Conservation (phyloP, 1,140 invertebrate species). For the Diabrotica undecimpunctata region DNA sequence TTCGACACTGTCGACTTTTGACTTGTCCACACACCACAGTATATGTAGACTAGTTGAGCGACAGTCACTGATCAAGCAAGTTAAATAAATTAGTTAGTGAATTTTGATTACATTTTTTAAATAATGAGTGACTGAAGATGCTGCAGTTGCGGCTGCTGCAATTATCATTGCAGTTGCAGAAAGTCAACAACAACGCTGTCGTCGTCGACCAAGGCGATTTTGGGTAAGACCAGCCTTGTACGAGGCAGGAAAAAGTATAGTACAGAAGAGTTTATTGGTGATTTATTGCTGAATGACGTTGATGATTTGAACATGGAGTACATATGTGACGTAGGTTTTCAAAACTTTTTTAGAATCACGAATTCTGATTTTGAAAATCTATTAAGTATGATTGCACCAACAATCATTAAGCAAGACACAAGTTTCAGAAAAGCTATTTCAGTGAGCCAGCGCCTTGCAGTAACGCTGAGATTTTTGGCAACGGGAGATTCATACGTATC, state of each 20-base stretch:
- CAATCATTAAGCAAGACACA: slow-evolving; percentile 37
- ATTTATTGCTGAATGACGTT: no score
- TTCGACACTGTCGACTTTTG: no score
- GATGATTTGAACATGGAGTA: slow-evolving; percentile 7
- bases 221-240: slow-evolving; percentile 7
- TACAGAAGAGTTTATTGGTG: no score
- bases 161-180: no score
- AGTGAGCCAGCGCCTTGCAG: slow-evolving; percentile 30
- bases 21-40: no score
- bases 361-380: slow-evolving; percentile 35
- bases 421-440: slow-evolving; percentile 35
- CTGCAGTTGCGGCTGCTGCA: no score
- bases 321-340: slow-evolving; percentile 11
- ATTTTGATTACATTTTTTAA: no score
- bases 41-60: no score
- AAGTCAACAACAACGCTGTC: no score
- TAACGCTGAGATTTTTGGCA: slow-evolving; percentile 40
- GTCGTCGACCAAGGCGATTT: slow-evolving; percentile 3
- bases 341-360: slow-evolving; percentile 32
- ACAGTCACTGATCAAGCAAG: no score
- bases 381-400: slow-evolving; percentile 27
- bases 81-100: no score
- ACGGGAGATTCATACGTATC: slow-evolving; percentile 39
- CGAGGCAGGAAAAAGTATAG: slow-evolving; percentile 5
- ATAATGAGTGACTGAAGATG: no score